Evolutionary conservation across 2,113 vertebrate species (phyloP).

Genomic region (Pseudorhombus dupliciocellatus): DNA sequence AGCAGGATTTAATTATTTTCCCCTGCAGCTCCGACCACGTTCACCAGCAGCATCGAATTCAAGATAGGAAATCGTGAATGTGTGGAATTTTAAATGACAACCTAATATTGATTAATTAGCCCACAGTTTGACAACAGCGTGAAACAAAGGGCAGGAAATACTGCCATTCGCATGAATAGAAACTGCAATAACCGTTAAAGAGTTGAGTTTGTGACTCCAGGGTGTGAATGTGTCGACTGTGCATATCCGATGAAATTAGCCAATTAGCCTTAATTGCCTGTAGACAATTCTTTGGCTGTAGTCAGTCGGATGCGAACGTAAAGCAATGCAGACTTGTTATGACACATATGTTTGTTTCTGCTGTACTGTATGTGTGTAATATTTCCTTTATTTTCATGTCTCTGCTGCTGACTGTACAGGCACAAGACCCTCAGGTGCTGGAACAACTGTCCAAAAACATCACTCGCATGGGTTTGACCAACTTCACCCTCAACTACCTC

Average conservation of each 20-base stretch:
- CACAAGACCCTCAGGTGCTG: slow-evolving; percentile 99
- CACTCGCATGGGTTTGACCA: slow-evolving; percentile 99
- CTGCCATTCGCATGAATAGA: slow-evolving; percentile 28
- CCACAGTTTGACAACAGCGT: slow-evolving; percentile 37
- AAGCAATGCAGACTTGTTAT: not conserved
- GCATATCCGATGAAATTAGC: slow-evolving; percentile 26
- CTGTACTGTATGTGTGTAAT: not conserved
- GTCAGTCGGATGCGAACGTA: slow-evolving; percentile 27
- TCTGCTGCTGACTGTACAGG: slow-evolving; percentile 79
- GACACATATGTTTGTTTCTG: not conserved
- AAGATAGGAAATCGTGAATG: slow-evolving; percentile 23
- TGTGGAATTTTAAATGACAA: slow-evolving; percentile 25
- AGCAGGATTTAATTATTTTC: slow-evolving; percentile 8
- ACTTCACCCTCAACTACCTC: slow-evolving; percentile 99
- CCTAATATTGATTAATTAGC: slow-evolving; percentile 46
- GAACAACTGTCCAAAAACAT: slow-evolving; percentile 99
- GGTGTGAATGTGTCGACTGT: slow-evolving; percentile 40
- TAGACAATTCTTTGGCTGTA: slow-evolving; percentile 23
- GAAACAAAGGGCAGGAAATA: slow-evolving; percentile 23
- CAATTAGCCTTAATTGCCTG: slow-evolving; percentile 55
- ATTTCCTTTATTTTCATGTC: slow-evolving; percentile 17
- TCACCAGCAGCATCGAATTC: not conserved
- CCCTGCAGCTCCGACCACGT: not conserved
- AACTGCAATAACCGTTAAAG: slow-evolving; percentile 47
- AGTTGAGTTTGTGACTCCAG: slow-evolving; percentile 41